Base-by-base conservation (phyloP, 2,113 vertebrate genomes). In the Clupea harengus region DNA sequence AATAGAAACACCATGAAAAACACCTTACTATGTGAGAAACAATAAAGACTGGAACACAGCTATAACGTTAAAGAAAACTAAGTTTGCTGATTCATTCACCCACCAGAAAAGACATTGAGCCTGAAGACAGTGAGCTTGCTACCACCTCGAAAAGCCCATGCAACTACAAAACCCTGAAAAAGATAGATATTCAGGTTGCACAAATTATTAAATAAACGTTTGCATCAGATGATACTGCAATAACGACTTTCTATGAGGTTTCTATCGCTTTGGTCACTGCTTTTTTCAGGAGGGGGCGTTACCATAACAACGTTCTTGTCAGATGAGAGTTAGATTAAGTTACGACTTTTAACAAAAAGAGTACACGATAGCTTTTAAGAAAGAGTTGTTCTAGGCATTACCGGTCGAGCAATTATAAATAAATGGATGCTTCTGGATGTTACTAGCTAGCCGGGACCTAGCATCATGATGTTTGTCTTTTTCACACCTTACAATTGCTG, bases 51-150 rank as follows among this genome's bases (percentile, higher is more conserved):
- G 8, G n/a, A 72, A 13, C 10, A 28, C 2, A 72, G 28, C 10
- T 28, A 11, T 72, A 39, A 2, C 39, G 39, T 39, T 39, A 39
- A 39, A 39, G 39, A 39, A 39, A 39, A 39, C 39, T 39, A 39
- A 39, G 39, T 72, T 72, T 4, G 28, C 17, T 15, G 0, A 39
- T 78, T 2, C 11, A 32, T 15, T 15, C 2, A 78, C 72, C 72
- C 89, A 96, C 95, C 93, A 96, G 92, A 94, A 96, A 96, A 93
- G 95, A 96, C 95, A 96, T 96, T 90, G 94, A 92, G 94, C 93
- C 93, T 89, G 88, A 88, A 88, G 92, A 85, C 57, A 81, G 83
- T 86, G 88, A 91, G 60, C 32, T 22, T 89, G 92, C 91, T 88
- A 85, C 52, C 81, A 88, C 82, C 46, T 85, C 9, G 84, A 88